A percentile compares a stretch with the other conserved stretches of the same genome.
These are phyloP conservation scores for Lasioglossum oenotherae DNA, from an alignment of 2,888 invertebrate genomes.

Conservation along the genomic window DNA sequence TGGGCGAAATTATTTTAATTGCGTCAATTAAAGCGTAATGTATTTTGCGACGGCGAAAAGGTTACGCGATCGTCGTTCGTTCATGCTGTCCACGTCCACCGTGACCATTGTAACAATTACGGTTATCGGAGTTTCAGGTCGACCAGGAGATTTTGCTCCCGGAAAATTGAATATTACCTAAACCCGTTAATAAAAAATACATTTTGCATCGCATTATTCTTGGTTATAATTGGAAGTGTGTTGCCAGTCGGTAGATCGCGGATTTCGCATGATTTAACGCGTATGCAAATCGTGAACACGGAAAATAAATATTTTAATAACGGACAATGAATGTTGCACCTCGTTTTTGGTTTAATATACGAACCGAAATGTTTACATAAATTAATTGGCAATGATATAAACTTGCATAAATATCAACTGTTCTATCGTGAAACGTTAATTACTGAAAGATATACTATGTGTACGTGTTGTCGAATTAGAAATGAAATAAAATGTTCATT, in stretches of 20 bases:
- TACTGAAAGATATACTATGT: too few relatives aligned
- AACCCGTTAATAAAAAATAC: neutral
- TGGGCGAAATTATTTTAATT: slow-evolving; percentile 46
- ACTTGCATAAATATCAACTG: neutral
- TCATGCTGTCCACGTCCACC: slow-evolving; percentile 26
- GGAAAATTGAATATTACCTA: neutral
- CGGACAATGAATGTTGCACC: neutral
- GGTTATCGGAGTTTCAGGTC: neutral
- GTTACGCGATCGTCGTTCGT: slow-evolving; percentile 16
- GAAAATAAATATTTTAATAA: neutral
- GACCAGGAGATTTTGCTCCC: neutral
- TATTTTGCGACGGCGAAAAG: slow-evolving; percentile 34
- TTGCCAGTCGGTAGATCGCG: neutral
- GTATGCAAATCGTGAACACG: neutral
- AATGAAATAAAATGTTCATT: neutral
- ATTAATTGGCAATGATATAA: neutral
- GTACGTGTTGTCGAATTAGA: neutral
- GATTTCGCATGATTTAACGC: neutral
- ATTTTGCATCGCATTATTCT: neutral
- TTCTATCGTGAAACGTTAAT: neutral
- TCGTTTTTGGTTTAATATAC: neutral
- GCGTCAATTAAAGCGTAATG: slow-evolving; percentile 45
- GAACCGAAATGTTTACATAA: neutral
- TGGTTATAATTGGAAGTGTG: neutral
- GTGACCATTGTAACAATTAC: slow-evolving; percentile 29